Evolutionary conservation across 1,140 invertebrate species (phyloP), one percentile per base, ranked within the genome.

Genomic region (Panagrolaimus sp.): DNA sequence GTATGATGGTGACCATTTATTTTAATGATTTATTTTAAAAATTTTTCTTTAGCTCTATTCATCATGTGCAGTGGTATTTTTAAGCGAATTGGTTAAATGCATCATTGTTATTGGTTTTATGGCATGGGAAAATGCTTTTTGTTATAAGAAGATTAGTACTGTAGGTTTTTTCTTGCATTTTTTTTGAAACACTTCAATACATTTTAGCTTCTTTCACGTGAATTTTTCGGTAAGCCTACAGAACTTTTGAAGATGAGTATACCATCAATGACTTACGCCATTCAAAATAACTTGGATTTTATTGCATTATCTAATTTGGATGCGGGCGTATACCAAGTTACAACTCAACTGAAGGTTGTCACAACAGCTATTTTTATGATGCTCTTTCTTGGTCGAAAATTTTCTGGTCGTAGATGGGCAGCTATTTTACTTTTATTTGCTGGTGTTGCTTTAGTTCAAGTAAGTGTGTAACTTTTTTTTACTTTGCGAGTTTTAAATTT

Each of bases 201-300:
- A 2, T 27, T 65, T 53, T 16, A 16, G 14, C 16, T 45, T 1
- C 45, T 83, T 9, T 69, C 67, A 13, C 43, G 66, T 13, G 80
- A 81, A 57, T 81, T 75, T 64, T 66, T 83, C n/a, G 65, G 66
- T 7, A 77, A 78, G 31, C 80, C 80, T 16, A 68, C 20, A 13
- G 80, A 82, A 46, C 61, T 82, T 31, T 38, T 73, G 9, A 82
- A 82, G 63, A 82, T 82, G 80, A 71, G 69, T 65, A 78, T 83
- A 13, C 81, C 82, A 1, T 82, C 81, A 5, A 69, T 82, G 14
- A 71, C 79, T 20, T 82, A 82, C 47, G 81, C 82, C 14, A 25
- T 82, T 25, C 80, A 82, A 70, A 82, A 82, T 62, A 82, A 82
- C 63, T 66, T 82, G 45, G 80, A 82, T 65, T 83, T 82, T 61